Percentiles rank a stretch among this genome's conserved stretches.
These are phyloP conservation scores for Echiichthys vipera DNA, from an alignment of 2,797 vertebrate species.

Conservation along the genomic window DNA sequence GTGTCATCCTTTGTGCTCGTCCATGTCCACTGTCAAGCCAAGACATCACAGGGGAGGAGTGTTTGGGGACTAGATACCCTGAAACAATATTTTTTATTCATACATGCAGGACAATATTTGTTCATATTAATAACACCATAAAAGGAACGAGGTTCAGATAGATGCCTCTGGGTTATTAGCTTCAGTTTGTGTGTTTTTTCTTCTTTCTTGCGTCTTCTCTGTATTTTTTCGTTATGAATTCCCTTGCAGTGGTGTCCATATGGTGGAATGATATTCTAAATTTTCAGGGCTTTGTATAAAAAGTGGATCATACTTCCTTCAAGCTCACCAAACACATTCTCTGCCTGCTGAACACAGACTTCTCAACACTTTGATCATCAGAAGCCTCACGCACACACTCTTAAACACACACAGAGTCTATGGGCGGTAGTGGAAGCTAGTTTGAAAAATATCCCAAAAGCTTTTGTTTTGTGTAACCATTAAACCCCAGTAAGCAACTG, in stretches of 20 bases:
- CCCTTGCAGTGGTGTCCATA: slow-evolving; percentile 59
- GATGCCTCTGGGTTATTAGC: slow-evolving; percentile 64
- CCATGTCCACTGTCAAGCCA: slow-evolving; percentile 42
- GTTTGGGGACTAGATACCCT: slow-evolving; percentile 50
- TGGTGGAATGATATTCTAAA: slow-evolving; percentile 54
- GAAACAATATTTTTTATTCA: slow-evolving; percentile 53
- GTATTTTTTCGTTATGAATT: slow-evolving; percentile 36
- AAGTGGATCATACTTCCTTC: slow-evolving; percentile 49
- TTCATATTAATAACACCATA: slow-evolving; percentile 62
- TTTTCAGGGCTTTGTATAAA: slow-evolving; percentile 51
- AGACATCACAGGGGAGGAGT: slow-evolving; percentile 21
- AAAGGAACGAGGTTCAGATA: slow-evolving; percentile 44
- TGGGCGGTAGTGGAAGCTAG: slow-evolving; percentile 17
- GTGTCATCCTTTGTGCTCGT: slow-evolving; percentile 8
- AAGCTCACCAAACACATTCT: slow-evolving; percentile 49
- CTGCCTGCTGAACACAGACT: slow-evolving; percentile 70
- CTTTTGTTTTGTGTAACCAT: slow-evolving; percentile 45
- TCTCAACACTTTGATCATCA: slow-evolving; percentile 68
- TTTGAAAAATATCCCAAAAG: slow-evolving; percentile 31
- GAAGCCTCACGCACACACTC: slow-evolving; percentile 15
- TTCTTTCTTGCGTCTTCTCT: slow-evolving; percentile 18
- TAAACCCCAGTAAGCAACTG: slow-evolving; percentile 38
- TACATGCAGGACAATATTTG: slow-evolving; percentile 53
- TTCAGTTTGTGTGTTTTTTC: slow-evolving; percentile 35
- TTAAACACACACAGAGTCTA: slow-evolving; percentile 14